phyloP scores from a whole-genome alignment of 2,888 invertebrate species.

The Lymantria monacha region DNA sequence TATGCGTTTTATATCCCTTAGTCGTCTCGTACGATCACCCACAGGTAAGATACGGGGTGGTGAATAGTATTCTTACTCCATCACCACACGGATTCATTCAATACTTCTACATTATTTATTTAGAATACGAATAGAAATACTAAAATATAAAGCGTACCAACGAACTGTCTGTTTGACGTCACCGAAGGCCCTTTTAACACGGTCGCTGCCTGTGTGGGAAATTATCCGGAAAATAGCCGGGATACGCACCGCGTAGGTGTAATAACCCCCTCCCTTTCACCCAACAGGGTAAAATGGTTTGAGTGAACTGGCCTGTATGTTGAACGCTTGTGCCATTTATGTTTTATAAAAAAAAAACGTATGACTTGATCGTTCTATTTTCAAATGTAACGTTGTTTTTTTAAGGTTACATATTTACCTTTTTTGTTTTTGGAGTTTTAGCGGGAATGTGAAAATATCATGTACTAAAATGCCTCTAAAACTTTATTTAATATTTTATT shows the following conservation, averaged over 20 bases:
- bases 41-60: too few relatives aligned
- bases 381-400: not conserved
- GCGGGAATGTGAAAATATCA: too few relatives aligned
- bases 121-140: conserved; percentile 4
- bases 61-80: too few relatives aligned
- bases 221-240: conserved; percentile 72
- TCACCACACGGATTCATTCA: not conserved
- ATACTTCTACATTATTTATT: not conserved
- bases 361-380: not conserved
- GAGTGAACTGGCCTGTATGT: conserved; percentile 7
- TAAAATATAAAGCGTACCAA: conserved; percentile 21
- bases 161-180: conserved; percentile 39
- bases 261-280: conserved; percentile 45
- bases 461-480: too few relatives aligned
- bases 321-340: conserved; percentile 1
- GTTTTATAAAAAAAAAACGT: conserved; percentile 1
- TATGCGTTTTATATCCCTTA: too few relatives aligned
- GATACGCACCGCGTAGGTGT: conserved; percentile 50
- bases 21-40: too few relatives aligned
- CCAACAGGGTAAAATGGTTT: conserved; percentile 15
- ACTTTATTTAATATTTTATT: too few relatives aligned
- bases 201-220: conserved; percentile 64
- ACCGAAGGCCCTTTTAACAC: conserved; percentile 49
- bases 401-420: too few relatives aligned
- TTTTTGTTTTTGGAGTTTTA: too few relatives aligned